A percentile compares a stretch with the other conserved stretches of the same genome.
phyloP scores from a whole-genome alignment of 2,888 invertebrate genomes.

The Agrochola lota region DNA sequence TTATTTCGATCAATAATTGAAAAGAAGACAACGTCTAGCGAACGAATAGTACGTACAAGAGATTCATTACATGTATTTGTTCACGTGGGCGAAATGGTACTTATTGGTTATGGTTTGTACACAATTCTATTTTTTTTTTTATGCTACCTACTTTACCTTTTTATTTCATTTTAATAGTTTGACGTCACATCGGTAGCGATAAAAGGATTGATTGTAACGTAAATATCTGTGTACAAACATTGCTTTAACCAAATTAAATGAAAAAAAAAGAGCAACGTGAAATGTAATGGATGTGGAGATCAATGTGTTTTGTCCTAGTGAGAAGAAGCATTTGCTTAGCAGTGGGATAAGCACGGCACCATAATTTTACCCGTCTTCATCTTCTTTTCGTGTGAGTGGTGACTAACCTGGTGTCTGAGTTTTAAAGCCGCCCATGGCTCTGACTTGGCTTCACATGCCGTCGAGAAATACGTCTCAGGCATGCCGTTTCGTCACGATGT shows the following conservation, averaged over 20 bases:
- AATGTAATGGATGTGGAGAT: background rate
- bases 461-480: too few relatives aligned
- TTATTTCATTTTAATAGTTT: background rate
- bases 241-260: background rate
- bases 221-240: background rate
- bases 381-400: too few relatives aligned
- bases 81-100: background rate
- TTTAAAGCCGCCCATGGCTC: too few relatives aligned
- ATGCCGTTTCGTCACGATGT: too few relatives aligned
- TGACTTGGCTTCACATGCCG: too few relatives aligned
- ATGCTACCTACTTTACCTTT: background rate
- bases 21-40: constrained; percentile 31
- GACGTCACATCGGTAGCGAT: background rate
- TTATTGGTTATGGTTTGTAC: constrained; percentile 19
- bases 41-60: too few relatives aligned
- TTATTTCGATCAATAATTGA: constrained; percentile 36
- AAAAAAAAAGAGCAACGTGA: background rate
- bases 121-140: constrained; percentile 14
- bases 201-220: background rate
- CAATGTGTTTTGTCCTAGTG: too few relatives aligned
- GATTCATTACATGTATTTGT: constrained; percentile 4
- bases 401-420: too few relatives aligned
- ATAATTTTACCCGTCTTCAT: too few relatives aligned
- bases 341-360: too few relatives aligned
- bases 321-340: background rate